phyloP scores from a whole-genome alignment of 2,113 vertebrate genomes.

The Camelus dromedarius region DNA sequence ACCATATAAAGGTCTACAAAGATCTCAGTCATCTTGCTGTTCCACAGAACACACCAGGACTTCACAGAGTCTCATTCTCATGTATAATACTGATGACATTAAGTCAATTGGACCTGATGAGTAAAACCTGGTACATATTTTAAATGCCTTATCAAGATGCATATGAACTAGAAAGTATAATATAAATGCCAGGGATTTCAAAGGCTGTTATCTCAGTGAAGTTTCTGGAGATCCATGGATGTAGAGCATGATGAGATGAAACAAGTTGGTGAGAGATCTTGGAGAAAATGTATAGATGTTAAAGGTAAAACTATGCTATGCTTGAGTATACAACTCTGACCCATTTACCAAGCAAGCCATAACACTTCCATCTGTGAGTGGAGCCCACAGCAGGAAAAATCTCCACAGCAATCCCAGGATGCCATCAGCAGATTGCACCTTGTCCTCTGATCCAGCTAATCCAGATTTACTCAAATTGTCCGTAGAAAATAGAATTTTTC shows the following conservation, averaged over 20 bases:
- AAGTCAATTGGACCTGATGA: background rate
- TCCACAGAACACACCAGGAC: background rate
- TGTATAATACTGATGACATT: background rate
- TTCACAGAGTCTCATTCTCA: background rate
- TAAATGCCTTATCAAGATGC: background rate
- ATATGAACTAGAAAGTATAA: background rate
- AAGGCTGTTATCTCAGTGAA: background rate
- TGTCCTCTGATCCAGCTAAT: no score
- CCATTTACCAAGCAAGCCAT: background rate
- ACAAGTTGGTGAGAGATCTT: background rate
- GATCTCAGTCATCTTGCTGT: background rate
- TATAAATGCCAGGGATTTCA: background rate
- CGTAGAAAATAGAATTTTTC: background rate
- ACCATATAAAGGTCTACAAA: background rate
- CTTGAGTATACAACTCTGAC: background rate
- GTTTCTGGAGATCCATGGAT: background rate
- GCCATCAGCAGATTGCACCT: background rate
- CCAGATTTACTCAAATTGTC: background rate
- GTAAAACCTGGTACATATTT: background rate
- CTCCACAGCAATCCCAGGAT: no score
- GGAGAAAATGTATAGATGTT: background rate
- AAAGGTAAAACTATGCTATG: background rate
- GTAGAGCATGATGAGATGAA: background rate
- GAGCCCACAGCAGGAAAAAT: background rate
- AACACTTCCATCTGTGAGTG: background rate